Base-by-base conservation (phyloP, 1,140 invertebrate genomes). In the Steinernema feltiae region DNA sequence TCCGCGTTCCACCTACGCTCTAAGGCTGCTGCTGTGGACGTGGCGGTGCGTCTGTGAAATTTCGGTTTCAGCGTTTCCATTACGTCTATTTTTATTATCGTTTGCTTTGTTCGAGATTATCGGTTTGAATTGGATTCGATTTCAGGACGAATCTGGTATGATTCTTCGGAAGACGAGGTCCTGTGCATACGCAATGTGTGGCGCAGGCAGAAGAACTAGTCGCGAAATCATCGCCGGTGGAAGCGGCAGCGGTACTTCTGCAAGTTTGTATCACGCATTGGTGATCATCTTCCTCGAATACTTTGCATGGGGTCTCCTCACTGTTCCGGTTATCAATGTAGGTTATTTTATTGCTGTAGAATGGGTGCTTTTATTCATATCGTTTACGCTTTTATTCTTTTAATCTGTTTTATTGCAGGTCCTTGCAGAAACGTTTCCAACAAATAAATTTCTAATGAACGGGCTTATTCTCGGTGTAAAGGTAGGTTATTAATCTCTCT, bases 201-300 rank as follows among this genome's bases (percentile, higher is more conserved):
- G 53, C 7, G 53, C 12, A 63, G 53, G 15, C 24, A 12, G 53
- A 27, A 63, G 53, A 63, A 27, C 53, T 3, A 63, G 53, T 21
- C 53, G 53, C 12, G 53, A 63, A 27, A 3, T 63, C 3, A 63
- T 15, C 53, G 53, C 53, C 53, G n/a, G n/a, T n/a, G n/a, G n/a
- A n/a, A n/a, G n/a, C n/a, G n/a, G n/a, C n/a, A 63, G 53, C 24
- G 53, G 53, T 21, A 63, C 53, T 21, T 15, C 53, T 3, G 93
- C 96, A 72, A 95, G 93, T 85, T 92, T 99, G 46, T 95, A 96
- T 88, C 97, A 99, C 91, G 97, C 96, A 69, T 89, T 99, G 85
- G 92, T 99, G 82, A 94, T 99, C 81, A 99, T 99, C 88, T 99
- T 99, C 89, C 90, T 99, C 87, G 97, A 99, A 89, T 99, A 98